phyloP scores from a whole-genome alignment of 2,888 invertebrate genomes.

The Ophioninae sp. region DNA sequence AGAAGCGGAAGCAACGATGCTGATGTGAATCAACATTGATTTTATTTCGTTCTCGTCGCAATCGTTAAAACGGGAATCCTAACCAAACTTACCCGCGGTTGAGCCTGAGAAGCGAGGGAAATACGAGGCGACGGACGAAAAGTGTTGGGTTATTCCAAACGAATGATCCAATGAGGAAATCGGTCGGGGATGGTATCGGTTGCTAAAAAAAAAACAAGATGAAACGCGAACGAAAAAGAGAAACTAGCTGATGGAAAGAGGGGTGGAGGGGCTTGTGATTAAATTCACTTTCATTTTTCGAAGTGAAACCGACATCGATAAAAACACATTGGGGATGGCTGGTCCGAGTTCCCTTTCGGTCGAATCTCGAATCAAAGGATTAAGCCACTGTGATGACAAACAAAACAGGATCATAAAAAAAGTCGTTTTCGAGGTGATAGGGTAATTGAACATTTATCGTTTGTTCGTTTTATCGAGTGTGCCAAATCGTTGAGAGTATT shows the following conservation, averaged over 20 bases:
- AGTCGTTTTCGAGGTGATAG: too few species aligned
- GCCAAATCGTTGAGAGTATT: too few species aligned
- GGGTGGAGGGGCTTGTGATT: not conserved
- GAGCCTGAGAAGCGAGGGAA: slow-evolving; percentile 14
- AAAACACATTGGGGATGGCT: too few species aligned
- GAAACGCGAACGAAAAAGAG: not conserved
- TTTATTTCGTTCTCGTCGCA: slow-evolving; percentile 65
- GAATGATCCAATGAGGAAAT: slow-evolving; percentile 43
- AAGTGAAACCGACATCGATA: not conserved
- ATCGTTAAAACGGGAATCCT: slow-evolving; percentile 68
- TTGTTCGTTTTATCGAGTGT: too few species aligned
- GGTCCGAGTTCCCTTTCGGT: too few species aligned
- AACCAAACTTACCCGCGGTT: slow-evolving; percentile 49
- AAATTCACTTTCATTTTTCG: not conserved
- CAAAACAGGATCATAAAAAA: too few species aligned
- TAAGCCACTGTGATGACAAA: too few species aligned
- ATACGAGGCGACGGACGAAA: slow-evolving; percentile 15
- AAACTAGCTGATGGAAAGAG: not conserved
- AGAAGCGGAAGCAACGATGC: slow-evolving; percentile 3
- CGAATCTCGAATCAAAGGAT: too few species aligned
- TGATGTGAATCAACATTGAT: slow-evolving; percentile 70
- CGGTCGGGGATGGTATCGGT: not conserved
- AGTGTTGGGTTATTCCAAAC: slow-evolving; percentile 10
- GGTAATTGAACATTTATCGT: too few species aligned
- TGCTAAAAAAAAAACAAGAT: not conserved